phyloP scores from a whole-genome alignment of 2,888 invertebrate species.

The Carabus problematicus region DNA sequence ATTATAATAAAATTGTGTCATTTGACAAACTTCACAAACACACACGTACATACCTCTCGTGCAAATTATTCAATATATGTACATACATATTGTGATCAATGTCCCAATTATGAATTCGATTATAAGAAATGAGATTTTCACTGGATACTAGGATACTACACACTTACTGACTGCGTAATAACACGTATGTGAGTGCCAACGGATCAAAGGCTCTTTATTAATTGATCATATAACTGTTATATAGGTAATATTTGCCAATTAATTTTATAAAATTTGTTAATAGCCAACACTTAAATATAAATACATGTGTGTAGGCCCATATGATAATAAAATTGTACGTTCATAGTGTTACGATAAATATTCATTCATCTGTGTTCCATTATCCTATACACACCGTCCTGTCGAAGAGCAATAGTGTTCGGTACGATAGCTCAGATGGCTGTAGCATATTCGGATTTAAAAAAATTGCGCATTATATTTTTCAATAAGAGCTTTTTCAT shows the following conservation, averaged over 20 bases:
- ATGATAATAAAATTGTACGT: conserved; percentile 58
- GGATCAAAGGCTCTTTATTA: conserved; percentile 49
- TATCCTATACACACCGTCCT: too few species aligned
- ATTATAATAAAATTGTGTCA: conserved; percentile 18
- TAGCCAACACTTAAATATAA: conserved; percentile 60
- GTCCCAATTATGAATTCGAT: not conserved
- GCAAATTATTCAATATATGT: not conserved
- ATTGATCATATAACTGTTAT: conserved; percentile 56
- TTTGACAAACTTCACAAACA: conserved; percentile 20
- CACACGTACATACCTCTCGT: too few species aligned
- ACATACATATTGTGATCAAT: not conserved
- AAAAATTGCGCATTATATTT: too few species aligned
- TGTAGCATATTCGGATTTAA: too few species aligned
- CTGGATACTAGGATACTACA: not conserved
- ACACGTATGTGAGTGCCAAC: not conserved
- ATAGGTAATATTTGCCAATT: conserved; percentile 57
- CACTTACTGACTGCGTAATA: too few species aligned
- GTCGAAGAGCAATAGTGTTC: too few species aligned
- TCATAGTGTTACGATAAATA: conserved; percentile 48
- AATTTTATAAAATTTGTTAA: conserved; percentile 59
- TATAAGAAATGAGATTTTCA: too few species aligned
- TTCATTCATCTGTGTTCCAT: too few species aligned
- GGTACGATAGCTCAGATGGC: too few species aligned
- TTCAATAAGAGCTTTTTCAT: too few species aligned
- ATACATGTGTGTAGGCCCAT: conserved; percentile 55